Percentiles rank a stretch among this genome's conserved stretches.
phyloP scores from a whole-genome alignment of 1,140 invertebrate genomes.

The Uloborus diversus region DNA sequence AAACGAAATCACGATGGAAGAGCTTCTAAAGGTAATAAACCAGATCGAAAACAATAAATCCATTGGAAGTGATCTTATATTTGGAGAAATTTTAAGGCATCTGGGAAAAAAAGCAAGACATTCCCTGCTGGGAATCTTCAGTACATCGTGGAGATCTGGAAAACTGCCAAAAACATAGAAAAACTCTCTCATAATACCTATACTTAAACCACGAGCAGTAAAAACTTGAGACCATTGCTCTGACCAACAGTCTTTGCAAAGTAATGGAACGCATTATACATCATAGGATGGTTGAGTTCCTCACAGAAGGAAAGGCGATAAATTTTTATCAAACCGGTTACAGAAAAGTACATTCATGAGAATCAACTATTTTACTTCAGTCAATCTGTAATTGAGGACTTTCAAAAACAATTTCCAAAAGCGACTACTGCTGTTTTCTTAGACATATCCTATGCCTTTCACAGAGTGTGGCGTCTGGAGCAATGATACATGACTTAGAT shows the following conservation, averaged over 20 bases:
- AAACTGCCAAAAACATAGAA: no score
- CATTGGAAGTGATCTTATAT: neutral
- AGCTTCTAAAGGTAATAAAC: no score
- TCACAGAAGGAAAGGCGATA: neutral
- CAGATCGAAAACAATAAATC: no score
- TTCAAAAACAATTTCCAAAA: neutral
- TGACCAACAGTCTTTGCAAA: neutral
- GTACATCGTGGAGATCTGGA: no score
- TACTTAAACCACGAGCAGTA: no score
- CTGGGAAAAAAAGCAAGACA: neutral
- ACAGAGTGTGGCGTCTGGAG: neutral
- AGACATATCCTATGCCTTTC: neutral
- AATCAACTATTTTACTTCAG: neutral
- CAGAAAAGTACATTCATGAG: neutral
- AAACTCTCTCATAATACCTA: no score
- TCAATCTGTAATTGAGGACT: conserved; percentile 9
- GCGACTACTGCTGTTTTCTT: neutral
- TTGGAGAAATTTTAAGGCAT: neutral
- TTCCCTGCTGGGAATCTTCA: neutral
- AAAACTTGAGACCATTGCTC: neutral
- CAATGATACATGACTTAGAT: neutral
- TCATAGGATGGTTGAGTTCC: conserved; percentile 2
- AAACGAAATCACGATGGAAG: no score
- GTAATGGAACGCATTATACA: neutral
- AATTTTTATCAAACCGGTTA: neutral